A percentile compares a stretch with the other conserved stretches of the same genome.
Evolutionary conservation across 2,797 vertebrate species (phyloP).

Genomic region (Paratrypauchen microcephalus): DNA sequence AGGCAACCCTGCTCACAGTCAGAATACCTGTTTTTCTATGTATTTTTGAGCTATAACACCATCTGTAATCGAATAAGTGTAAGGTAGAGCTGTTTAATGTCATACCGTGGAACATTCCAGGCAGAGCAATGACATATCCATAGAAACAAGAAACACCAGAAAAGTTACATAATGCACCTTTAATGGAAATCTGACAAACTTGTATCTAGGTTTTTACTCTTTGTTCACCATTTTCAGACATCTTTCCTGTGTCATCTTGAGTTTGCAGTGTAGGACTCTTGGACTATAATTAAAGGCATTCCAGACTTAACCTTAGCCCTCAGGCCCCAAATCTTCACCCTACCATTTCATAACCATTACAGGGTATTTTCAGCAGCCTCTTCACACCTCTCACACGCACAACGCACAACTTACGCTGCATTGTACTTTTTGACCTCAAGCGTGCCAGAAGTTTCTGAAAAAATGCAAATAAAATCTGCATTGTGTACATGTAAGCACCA

Average conservation of each 20-base stretch:
- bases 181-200: constrained; percentile 4
- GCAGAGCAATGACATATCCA: no score
- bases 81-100: no score
- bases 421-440: constrained; percentile 30
- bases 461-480: background rate
- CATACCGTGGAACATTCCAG: no score
- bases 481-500: constrained; percentile 16
- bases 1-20: no score
- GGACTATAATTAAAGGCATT: constrained; percentile 78
- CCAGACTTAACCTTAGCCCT: constrained; percentile 72
- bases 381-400: constrained; percentile 47
- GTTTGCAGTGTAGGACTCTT: constrained; percentile 38
- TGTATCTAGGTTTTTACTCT: constrained; percentile 33
- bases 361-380: constrained; percentile 61
- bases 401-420: constrained; percentile 25
- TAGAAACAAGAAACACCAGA: no score
- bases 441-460: constrained; percentile 11
- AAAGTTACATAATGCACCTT: no score
- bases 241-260: constrained; percentile 39
- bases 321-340: constrained; percentile 59
- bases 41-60: no score
- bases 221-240: constrained; percentile 48
- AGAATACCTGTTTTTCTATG: no score
- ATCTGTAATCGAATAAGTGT: no score
- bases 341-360: constrained; percentile 61